These are phyloP conservation scores for Sebastes nivosus DNA, from an alignment of 2,797 vertebrate genomes.

Conservation along the genomic window DNA sequence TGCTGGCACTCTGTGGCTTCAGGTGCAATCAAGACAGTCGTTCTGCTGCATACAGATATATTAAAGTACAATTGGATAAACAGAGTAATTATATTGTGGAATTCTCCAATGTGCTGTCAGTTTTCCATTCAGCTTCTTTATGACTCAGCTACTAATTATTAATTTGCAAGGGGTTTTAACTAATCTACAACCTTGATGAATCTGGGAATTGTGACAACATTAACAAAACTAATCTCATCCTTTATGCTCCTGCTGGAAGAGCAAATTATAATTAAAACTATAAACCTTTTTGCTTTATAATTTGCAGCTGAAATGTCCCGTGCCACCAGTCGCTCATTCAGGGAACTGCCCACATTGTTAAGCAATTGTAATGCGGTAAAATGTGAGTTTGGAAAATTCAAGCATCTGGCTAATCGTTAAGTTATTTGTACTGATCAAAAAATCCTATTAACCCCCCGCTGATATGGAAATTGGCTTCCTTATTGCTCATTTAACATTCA, in stretches of 20 bases:
- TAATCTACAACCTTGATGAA: background rate
- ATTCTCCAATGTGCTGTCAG: background rate
- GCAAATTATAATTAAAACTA: background rate
- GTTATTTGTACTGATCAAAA: constrained; percentile 8
- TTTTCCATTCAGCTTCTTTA: constrained; percentile 3
- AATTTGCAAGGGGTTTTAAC: constrained; percentile 11
- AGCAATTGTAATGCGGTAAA: background rate
- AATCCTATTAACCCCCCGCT: background rate
- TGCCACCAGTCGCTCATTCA: background rate
- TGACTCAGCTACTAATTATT: constrained; percentile 10
- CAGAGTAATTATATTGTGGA: background rate
- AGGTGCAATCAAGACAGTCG: constrained; percentile 4
- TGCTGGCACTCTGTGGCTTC: constrained; percentile 48
- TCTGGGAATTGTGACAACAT: background rate
- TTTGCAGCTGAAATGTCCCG: background rate
- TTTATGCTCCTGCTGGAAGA: background rate
- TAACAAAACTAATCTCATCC: background rate
- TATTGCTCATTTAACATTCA: background rate
- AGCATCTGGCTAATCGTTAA: background rate
- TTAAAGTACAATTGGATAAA: constrained; percentile 32
- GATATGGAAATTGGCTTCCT: background rate
- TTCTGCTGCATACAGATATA: constrained; percentile 23
- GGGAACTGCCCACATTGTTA: background rate
- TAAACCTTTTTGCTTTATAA: background rate
- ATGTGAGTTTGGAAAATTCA: background rate